Percentiles rank a stretch among this genome's conserved stretches.
Conservation (phyloP, 2,888 invertebrate genomes). For the Drosophila pseudotakahashii region DNA sequence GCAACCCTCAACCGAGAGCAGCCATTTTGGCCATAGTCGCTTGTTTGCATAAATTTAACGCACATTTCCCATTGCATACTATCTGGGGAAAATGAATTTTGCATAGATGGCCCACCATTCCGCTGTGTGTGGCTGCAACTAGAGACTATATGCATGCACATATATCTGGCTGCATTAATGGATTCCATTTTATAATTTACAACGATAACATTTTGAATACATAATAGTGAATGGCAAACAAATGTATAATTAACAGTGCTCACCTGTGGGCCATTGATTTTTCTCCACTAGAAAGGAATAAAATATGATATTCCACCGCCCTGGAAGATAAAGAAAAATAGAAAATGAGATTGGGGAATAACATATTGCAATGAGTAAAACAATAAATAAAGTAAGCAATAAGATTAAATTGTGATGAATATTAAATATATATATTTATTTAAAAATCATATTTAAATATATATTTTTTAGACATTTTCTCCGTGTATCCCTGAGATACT, state of each 20-base stretch:
- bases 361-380: too few relatives aligned
- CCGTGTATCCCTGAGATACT: constrained; percentile 1
- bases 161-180: constrained; percentile 25
- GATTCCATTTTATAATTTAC: constrained; percentile 32
- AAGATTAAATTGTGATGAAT: too few relatives aligned
- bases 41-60: constrained; percentile 67
- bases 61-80: constrained; percentile 48
- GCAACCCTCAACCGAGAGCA: constrained; percentile 1
- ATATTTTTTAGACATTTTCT: background rate
- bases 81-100: constrained; percentile 35
- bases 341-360: background rate
- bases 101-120: constrained; percentile 11
- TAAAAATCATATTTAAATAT: too few relatives aligned
- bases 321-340: constrained; percentile 36
- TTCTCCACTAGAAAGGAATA: constrained; percentile 33
- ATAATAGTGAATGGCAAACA: constrained; percentile 25
- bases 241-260: constrained; percentile 15
- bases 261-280: constrained; percentile 12
- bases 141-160: background rate
- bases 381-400: too few relatives aligned
- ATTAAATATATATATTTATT: too few relatives aligned
- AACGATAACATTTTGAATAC: constrained; percentile 25
- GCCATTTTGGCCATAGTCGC: constrained; percentile 28
- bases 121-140: background rate
- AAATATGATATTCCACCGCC: constrained; percentile 36